Base-by-base conservation (phyloP, 2,797 vertebrate genomes). In the Premnoplex brunnescens region DNA sequence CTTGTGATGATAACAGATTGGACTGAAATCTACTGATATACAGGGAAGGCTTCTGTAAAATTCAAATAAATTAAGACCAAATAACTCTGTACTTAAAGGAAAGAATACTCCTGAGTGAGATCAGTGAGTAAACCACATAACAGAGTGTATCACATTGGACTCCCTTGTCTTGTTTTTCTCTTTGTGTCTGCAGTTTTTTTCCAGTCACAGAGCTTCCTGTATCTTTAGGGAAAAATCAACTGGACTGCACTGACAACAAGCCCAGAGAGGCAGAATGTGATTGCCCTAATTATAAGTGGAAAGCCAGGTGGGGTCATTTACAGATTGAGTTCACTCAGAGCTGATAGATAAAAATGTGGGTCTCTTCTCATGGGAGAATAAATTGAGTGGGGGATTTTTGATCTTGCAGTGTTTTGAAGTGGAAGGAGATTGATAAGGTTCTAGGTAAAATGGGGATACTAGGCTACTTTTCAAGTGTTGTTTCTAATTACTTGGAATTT, bases 61-160 rank as follows among this genome's bases (percentile, higher is more conserved):
- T 44, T 69, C 51, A 71, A 22, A 32, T 66, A 3, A n/a, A 9
- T 66, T 67, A 30, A 60, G 16, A 72, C 54, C 18, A 82, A 67
- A 56, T 78, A 77, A 74, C 11, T 30, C 54, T 68, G 8, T 30
- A 63, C 14, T 43, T 79, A 28, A 22, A 48, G 43, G 66, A 66
- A 37, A 77, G 8, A 74, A 55, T 56, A 72, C 67, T 56, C 39
- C 37, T 72, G 30, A 64, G 13, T 28, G 19, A 84, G 22, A 85
- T 6, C 10, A 7, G 18, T 46, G 21, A 64, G 14, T 0, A 1
- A 83, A 34, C 4, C 6, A 2, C 2, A 1, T 10, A 52, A 44
- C 11, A 36, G 6, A 49, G 8, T 15, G 2, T 14, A 27, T 75
- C 34, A 23, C 28, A 39, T 9, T 26, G 9, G 14, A 28, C 16